Evolutionary conservation across 2,113 vertebrate species (phyloP), one percentile per base, ranked within the genome.

Genomic region (Echinops telfairi): DNA sequence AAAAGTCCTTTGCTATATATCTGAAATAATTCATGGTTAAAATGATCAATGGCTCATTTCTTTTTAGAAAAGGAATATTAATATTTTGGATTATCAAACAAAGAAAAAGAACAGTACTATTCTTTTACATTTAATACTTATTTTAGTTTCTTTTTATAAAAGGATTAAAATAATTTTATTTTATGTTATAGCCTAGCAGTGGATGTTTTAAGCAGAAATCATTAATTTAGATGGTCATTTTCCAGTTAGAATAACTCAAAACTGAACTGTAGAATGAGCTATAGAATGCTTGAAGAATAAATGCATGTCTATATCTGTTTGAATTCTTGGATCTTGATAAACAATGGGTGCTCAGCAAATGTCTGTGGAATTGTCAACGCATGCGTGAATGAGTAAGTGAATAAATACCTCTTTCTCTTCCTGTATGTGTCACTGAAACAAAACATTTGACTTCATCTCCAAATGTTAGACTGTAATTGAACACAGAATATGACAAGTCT

Each of bases 211-310:
- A 84, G 23, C 27, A 87, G 64, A 77, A 84, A 84, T 78, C 68
- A 84, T 86, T 90, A 86, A 62, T 71, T 77, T 92, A 70, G 43
- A 70, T 85, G 43, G 16, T 36, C 4, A 4, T 3, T 23, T 2
- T 81, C 33, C 62, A 53, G 11, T 83, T 90, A 60, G 86, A 92
- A 86, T 86, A 14, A 84, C 77, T 92, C 57, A 70, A 62, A 78
- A 53, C 57, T 73, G 22, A 33, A 47, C 2, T 15, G 3, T 29
- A 20, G 22, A 47, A 9, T 36, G 23, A 25, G 31, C 71, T 43
- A 5, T 33, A 83, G 88, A 82, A 38, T 71, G 2, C 68, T 89
- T 53, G 15, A 47, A 93, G 27, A 87, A 9, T 79, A 94, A 76
- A 64, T 88, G 78, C 81, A 68, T 71, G 40, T 60, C 23, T 47